Evolutionary conservation across 2,888 invertebrate species (phyloP), one percentile per base, ranked within the genome.

Genomic region (Aleiodes testaceus): DNA sequence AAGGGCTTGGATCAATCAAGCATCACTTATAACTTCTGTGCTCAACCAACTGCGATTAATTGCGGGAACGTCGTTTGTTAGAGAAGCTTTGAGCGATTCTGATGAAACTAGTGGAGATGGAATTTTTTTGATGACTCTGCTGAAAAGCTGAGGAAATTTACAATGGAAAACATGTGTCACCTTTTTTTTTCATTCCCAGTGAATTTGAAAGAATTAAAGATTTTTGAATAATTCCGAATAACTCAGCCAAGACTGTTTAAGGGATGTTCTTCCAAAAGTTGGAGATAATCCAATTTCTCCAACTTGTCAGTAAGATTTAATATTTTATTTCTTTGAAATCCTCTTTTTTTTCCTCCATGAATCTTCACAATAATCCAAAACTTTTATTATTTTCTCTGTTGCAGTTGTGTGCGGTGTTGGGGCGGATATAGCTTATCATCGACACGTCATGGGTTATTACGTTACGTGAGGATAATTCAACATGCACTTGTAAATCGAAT

Each of bases 361-460:
- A 59, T 16, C n/a, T 16, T 42, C 42, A 18, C 6, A 18, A 18
- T 36, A 42, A 36, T 6, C 9, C 9, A 59, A 53, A 20, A 42
- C 59, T 65, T 66, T 61, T 22, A 67, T 67, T 70, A 59, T 75
- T 53, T 52, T 70, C 77, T 81, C 72, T 81, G 78, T 88, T 86
- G 36, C 90, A 92, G 92, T 92, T 78, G 87, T 91, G 82, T 91
- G 91, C 82, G 92, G 92, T 75, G 92, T 92, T 73, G 92, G 92
- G 45, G 90, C 90, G 36, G 92, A 92, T 87, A 89, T 92, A 79
- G 89, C 89, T 69, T 90, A 90, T 80, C 91, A 92, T 81, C 90
- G 89, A 72, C 90, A 91, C 84, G 85, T 86, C 79, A 89, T 91
- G 77, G 92, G 92, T 78, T 86, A 90, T 82, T 92, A 91, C 86